phyloP scores from a whole-genome alignment of 2,888 invertebrate species.

The Troglohyphantes excavatus region DNA sequence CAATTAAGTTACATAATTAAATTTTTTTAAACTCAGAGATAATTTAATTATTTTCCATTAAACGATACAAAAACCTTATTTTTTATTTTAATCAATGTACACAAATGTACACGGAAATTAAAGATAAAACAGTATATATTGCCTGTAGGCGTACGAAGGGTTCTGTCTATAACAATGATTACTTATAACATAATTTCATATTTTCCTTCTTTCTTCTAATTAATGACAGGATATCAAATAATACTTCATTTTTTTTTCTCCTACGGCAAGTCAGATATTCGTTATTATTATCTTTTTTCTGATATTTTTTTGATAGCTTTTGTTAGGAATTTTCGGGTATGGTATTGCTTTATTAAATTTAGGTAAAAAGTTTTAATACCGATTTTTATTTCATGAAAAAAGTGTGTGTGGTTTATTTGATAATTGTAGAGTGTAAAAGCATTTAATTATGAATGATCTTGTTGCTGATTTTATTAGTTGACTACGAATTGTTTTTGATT shows the following conservation, averaged over 20 bases:
- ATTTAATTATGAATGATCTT: no score
- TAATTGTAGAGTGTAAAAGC: neutral
- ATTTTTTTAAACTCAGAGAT: slow-evolving; percentile 47
- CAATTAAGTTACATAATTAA: slow-evolving; percentile 43
- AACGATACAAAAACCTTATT: neutral
- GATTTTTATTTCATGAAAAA: no score
- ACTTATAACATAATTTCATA: slow-evolving; percentile 36
- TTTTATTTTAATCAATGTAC: slow-evolving; percentile 54
- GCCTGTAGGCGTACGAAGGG: neutral
- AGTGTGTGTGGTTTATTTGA: no score
- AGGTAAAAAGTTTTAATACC: slow-evolving; percentile 49
- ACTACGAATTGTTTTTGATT: no score
- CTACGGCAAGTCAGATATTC: neutral
- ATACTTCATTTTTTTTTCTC: slow-evolving; percentile 15
- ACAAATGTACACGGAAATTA: neutral
- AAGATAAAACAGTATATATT: neutral
- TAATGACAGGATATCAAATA: slow-evolving; percentile 51
- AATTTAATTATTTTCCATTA: slow-evolving; percentile 31
- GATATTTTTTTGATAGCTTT: slow-evolving; percentile 31
- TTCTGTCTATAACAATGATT: slow-evolving; percentile 14
- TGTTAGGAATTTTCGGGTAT: neutral
- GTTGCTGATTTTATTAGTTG: no score
- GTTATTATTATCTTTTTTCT: slow-evolving; percentile 34
- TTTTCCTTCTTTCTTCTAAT: slow-evolving; percentile 38
- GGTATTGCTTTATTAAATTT: slow-evolving; percentile 38